A percentile compares a stretch with the other conserved stretches of the same genome.
Conservation (phyloP, 2,888 invertebrate genomes). For the Sminthurinus aureus region DNA sequence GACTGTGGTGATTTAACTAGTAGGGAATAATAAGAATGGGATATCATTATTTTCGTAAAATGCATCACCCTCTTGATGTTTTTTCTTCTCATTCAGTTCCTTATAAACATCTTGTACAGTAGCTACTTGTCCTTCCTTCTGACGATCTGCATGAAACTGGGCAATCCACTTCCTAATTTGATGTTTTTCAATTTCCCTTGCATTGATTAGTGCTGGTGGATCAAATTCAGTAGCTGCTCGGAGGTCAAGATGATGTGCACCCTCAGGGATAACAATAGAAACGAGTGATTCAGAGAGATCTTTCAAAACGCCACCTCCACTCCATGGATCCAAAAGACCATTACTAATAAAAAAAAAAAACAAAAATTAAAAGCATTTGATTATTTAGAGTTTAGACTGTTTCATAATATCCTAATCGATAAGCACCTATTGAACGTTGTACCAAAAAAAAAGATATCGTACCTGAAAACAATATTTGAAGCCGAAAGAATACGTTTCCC, state of each 20-base stretch:
- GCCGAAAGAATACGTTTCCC: conserved; percentile 75
- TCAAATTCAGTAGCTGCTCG: conserved; percentile 72
- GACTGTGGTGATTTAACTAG: not conserved
- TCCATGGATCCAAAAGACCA: conserved; percentile 87
- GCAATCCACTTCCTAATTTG: conserved; percentile 72
- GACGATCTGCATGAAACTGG: conserved; percentile 50
- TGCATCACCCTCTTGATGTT: not conserved
- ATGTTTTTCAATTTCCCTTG: conserved; percentile 71
- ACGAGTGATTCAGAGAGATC: conserved; percentile 72
- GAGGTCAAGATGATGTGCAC: conserved; percentile 87
- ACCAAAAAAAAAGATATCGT: conserved; percentile 13
- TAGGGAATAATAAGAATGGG: not conserved
- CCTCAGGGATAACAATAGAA: conserved; percentile 79
- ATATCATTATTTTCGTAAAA: not conserved
- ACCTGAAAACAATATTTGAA: conserved; percentile 70
- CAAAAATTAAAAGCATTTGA: not conserved
- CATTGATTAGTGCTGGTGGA: conserved; percentile 71
- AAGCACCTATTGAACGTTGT: no score
- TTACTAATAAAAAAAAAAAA: conserved; percentile 68
- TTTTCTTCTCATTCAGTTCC: not conserved
- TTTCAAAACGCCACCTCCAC: conserved; percentile 80
- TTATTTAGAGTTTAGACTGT: no score
- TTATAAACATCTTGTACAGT: not conserved
- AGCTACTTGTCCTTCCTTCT: not conserved
- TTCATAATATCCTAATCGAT: no score